Evolutionary conservation across 2,888 invertebrate genomes (phyloP).

Genomic region (Hemithea aestivaria): DNA sequence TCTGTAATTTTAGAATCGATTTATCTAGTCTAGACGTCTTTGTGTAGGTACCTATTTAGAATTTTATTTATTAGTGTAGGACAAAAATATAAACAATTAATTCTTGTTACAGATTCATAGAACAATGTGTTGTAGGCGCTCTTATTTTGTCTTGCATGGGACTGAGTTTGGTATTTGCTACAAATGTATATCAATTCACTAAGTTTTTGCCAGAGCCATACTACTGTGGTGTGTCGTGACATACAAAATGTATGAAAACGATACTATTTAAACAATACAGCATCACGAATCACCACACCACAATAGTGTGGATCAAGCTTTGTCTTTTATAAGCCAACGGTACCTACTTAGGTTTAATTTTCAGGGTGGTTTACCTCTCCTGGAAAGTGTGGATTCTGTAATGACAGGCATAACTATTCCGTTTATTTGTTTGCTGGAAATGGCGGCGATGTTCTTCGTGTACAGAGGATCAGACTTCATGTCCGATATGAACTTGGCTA

Average conservation of each 20-base stretch:
- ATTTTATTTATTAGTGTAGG: too few species aligned
- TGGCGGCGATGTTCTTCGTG: slow-evolving; percentile 51
- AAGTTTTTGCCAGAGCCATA: not conserved
- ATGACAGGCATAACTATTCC: slow-evolving; percentile 51
- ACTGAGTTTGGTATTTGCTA: slow-evolving; percentile 52
- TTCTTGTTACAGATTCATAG: slow-evolving; percentile 50
- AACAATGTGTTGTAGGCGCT: slow-evolving; percentile 51
- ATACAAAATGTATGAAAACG: too few species aligned
- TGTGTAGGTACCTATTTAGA: too few species aligned
- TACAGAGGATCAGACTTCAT: slow-evolving; percentile 59
- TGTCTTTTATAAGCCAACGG: too few species aligned
- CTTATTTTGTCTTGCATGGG: slow-evolving; percentile 51
- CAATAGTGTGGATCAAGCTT: too few species aligned
- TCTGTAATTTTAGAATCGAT: slow-evolving; percentile 1
- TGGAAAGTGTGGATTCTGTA: slow-evolving; percentile 57
- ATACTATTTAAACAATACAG: too few species aligned
- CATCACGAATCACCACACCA: too few species aligned
- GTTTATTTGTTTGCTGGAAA: slow-evolving; percentile 50
- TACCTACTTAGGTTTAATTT: not conserved
- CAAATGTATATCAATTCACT: slow-evolving; percentile 39
- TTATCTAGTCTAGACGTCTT: too few species aligned
- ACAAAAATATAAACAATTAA: too few species aligned
- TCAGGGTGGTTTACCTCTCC: slow-evolving; percentile 56
- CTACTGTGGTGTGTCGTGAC: too few species aligned
- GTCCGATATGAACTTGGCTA: slow-evolving; percentile 61